These are phyloP conservation scores for Antheraea yamamai DNA, from an alignment of 2,888 invertebrate species.

Conservation along the genomic window DNA sequence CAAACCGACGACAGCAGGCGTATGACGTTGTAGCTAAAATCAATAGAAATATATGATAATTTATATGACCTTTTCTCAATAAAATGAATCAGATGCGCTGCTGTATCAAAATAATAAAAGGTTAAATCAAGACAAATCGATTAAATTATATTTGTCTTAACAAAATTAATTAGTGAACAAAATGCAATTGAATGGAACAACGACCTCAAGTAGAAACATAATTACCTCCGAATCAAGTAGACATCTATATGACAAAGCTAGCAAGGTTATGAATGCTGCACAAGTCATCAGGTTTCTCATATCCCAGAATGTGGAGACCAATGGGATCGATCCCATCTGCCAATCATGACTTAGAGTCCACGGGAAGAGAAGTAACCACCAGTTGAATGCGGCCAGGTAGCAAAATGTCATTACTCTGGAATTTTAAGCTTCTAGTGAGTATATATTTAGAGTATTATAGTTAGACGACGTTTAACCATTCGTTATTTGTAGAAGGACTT, in stretches of 20 bases:
- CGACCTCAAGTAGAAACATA: background rate
- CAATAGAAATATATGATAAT: background rate
- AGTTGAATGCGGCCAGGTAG: conserved; percentile 91
- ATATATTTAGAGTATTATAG: too few relatives aligned
- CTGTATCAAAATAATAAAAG: background rate
- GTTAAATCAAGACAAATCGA: too few relatives aligned
- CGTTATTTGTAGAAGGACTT: too few relatives aligned
- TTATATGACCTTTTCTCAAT: background rate
- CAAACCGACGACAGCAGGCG: conserved; percentile 85
- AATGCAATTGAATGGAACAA: background rate
- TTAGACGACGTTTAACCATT: too few relatives aligned
- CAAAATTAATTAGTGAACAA: background rate
- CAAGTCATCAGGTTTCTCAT: conserved; percentile 87
- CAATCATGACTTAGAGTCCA: conserved; percentile 92
- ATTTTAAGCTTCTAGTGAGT: conserved; percentile 12
- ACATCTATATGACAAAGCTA: conserved; percentile 84
- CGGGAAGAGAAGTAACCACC: conserved; percentile 91
- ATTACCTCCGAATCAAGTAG: conserved; percentile 86
- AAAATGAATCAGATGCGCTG: conserved; percentile 10
- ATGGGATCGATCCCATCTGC: conserved; percentile 94
- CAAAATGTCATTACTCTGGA: conserved; percentile 90
- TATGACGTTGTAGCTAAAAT: conserved; percentile 83
- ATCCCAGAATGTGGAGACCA: conserved; percentile 86
- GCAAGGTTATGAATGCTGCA: conserved; percentile 83
- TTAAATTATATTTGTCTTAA: too few relatives aligned